A percentile compares a stretch with the other conserved stretches of the same genome.
phyloP scores from a whole-genome alignment of 2,113 vertebrate genomes.

The Sigmodon hispidus region DNA sequence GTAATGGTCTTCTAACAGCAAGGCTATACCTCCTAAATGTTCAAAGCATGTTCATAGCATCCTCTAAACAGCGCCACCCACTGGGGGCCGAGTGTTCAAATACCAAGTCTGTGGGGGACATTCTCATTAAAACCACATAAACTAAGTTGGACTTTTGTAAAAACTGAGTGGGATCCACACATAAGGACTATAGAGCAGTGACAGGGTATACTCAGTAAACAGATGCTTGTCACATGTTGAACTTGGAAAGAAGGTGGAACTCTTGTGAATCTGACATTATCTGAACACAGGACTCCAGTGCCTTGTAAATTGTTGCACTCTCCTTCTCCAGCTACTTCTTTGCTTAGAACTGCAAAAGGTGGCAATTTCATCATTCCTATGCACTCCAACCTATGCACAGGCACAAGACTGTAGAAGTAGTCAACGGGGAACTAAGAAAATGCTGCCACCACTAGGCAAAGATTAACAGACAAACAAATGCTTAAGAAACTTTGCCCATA shows the following conservation, averaged over 20 bases:
- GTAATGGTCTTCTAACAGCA: background rate
- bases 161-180: background rate
- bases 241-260: background rate
- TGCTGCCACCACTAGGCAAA: background rate
- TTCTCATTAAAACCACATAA: background rate
- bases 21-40: background rate
- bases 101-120: background rate
- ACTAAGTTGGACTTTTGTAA: background rate
- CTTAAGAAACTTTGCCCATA: background rate
- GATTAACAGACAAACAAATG: fast-evolving
- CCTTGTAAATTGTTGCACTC: background rate
- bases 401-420: background rate
- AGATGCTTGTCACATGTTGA: background rate
- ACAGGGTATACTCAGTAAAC: background rate
- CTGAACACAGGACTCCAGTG: background rate
- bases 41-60: background rate
- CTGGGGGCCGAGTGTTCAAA: background rate
- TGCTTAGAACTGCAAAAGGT: background rate
- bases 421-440: background rate
- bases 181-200: background rate
- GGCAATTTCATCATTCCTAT: background rate
- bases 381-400: background rate
- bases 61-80: background rate
- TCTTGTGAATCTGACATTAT: background rate
- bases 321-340: background rate